Evolutionary conservation across 2,888 invertebrate species (phyloP), one percentile per base, ranked within the genome.

Genomic region (Eilema caniola): DNA sequence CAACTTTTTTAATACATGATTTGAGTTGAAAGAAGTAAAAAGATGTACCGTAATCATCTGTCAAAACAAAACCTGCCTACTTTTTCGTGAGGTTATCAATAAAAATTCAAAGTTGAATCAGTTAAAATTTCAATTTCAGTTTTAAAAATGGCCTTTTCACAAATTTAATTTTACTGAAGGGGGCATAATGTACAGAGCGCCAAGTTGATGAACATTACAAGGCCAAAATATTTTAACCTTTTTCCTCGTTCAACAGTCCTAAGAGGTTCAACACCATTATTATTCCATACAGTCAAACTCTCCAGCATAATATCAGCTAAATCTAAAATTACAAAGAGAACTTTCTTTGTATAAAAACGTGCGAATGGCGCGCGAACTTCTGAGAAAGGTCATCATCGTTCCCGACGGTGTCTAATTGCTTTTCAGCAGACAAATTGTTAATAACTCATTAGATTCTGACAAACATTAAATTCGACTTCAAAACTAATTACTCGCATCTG

Each of bases 321-420:
- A 69, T 69, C 69, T 69, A 64, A 64, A 62, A 69, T 69, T n/a
- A 59, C 69, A 28, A 64, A 62, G 31, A 56, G 41, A 69, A 69
- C 69, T 69, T 68, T 68, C 59, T 62, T 62, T 20, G 57, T 57
- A n/a, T n/a, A 69, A 25, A 37, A 69, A 63, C 69, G 69, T 69
- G 63, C 28, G 68, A 69, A 69, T 64, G 31, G 59, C 14, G 64
- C 63, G 63, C 63, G 41, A 63, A 64, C 59, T 64, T 28, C n/a
- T 63, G 16, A 31, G 61, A 67, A 56, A 60, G 69, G 57, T 63
- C 62, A 68, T 37, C 63, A 25, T 47, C 28, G 23, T 24, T 47
- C 59, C 16, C 41, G 31, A 57, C 56, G 37, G n/a, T 69, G 64
- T 69, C 53, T 69, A 64, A 69, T 69, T 64, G 63, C 63, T 64